Conservation (phyloP, 2,113 vertebrate genomes). For the Origma solitaria region DNA sequence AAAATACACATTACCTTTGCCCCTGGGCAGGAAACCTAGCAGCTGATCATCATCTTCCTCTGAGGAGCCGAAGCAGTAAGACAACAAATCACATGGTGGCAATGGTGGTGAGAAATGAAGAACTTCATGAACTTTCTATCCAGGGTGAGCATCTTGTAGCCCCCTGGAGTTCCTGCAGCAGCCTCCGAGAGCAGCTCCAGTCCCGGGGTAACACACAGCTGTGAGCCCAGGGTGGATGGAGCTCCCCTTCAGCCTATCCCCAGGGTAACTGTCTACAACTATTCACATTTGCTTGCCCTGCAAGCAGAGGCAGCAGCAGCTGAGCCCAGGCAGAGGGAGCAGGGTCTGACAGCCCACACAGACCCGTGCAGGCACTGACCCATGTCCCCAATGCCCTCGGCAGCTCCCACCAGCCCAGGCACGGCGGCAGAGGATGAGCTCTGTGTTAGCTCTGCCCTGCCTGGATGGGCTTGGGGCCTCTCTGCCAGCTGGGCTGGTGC, state of each 20-base stretch:
- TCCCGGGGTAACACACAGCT: accelerated
- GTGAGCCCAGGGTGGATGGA: neutral
- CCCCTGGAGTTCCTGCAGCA: neutral
- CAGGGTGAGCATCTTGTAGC: neutral
- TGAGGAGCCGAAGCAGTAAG: neutral
- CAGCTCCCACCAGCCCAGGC: neutral
- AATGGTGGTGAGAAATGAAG: neutral
- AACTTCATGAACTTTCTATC: neutral
- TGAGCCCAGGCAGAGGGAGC: neutral
- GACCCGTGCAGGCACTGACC: neutral
- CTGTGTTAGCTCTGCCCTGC: constrained; percentile 1
- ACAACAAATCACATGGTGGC: neutral
- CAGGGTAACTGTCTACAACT: neutral
- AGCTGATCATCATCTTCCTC: neutral
- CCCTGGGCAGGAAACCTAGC: neutral
- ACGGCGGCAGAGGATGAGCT: neutral
- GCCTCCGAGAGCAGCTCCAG: neutral
- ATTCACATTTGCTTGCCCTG: neutral
- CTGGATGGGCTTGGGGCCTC: neutral
- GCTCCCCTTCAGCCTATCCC: neutral
- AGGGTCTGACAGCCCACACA: neutral
- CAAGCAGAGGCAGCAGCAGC: neutral
- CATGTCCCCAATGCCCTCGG: neutral
- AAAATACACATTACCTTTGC: constrained; percentile 16
- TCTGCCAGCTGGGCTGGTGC: constrained; percentile 48